Percentiles rank a stretch among this genome's conserved stretches.
phyloP scores from a whole-genome alignment of 2,113 vertebrate species.

The Galbula dea region DNA sequence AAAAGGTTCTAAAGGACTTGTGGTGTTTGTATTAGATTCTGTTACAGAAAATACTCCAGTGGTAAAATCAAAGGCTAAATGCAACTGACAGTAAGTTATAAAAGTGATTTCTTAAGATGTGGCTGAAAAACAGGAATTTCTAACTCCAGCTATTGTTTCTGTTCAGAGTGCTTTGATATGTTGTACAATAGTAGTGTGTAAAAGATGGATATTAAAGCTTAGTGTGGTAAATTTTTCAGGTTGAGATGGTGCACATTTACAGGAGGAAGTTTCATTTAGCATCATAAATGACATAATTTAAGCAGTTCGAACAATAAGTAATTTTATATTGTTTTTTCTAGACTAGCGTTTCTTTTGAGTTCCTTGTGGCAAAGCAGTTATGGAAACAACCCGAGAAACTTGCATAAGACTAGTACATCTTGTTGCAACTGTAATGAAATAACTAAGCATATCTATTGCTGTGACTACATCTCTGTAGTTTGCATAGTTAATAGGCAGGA shows the following conservation, averaged over 20 bases:
- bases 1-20: not conserved
- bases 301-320: not conserved
- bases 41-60: slow-evolving; percentile 37
- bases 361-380: not conserved
- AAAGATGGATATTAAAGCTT: not conserved
- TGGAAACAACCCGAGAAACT: not conserved
- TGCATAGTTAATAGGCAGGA: not conserved
- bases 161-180: not conserved
- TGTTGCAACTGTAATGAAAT: not conserved
- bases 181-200: not conserved
- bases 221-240: not conserved
- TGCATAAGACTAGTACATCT: not conserved
- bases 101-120: slow-evolving; percentile 38
- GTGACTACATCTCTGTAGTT: not conserved
- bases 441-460: not conserved
- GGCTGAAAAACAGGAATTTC: slow-evolving; percentile 34
- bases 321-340: not conserved
- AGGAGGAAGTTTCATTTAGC: not conserved
- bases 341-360: accelerated
- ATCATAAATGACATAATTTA: not conserved
- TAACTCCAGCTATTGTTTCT: not conserved
- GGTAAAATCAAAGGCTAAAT: slow-evolving; percentile 35
- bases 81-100: slow-evolving; percentile 44
- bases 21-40: slow-evolving; percentile 28
- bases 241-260: not conserved